Conservation (phyloP, 2,888 invertebrate species). For the Platynereis dumerilii region DNA sequence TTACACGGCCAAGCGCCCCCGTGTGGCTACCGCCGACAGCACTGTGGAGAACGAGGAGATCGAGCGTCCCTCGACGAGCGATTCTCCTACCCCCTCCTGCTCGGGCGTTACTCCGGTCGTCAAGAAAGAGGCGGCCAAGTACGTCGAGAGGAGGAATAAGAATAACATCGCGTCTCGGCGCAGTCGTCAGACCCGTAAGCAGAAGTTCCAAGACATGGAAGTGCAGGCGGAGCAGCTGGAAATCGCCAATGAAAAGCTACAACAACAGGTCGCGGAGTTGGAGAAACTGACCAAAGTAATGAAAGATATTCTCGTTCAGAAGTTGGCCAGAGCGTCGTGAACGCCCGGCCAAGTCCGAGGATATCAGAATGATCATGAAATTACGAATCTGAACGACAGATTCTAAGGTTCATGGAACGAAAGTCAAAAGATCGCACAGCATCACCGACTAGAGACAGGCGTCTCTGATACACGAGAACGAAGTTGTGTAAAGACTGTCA, state of each 20-base stretch:
- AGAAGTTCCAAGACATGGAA: constrained; percentile 53
- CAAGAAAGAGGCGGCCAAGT: constrained; percentile 10
- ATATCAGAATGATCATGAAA: no score
- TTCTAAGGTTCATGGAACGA: no score
- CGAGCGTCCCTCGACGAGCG: background rate
- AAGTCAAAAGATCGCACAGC: no score
- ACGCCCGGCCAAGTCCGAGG: no score
- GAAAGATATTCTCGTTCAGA: constrained; percentile 50
- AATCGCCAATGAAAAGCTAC: constrained; percentile 45
- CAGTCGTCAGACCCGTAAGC: constrained; percentile 52
- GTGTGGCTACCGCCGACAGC: background rate
- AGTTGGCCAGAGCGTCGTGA: constrained; percentile 11
- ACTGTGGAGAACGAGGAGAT: background rate
- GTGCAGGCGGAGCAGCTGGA: constrained; percentile 46
- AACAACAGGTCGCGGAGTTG: constrained; percentile 47
- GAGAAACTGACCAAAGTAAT: constrained; percentile 53
- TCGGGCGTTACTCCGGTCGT: background rate
- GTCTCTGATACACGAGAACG: no score
- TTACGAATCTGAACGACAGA: no score
- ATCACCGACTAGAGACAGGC: no score
- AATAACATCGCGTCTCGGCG: constrained; percentile 57
- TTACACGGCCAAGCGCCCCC: constrained; percentile 12
- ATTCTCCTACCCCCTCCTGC: background rate
- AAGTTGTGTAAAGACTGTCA: no score
- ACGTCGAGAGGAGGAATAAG: constrained; percentile 44